A percentile compares a stretch with the other conserved stretches of the same genome.
These are phyloP conservation scores for Ptyas mucosa DNA, from an alignment of 2,113 vertebrate species.

Conservation along the genomic window DNA sequence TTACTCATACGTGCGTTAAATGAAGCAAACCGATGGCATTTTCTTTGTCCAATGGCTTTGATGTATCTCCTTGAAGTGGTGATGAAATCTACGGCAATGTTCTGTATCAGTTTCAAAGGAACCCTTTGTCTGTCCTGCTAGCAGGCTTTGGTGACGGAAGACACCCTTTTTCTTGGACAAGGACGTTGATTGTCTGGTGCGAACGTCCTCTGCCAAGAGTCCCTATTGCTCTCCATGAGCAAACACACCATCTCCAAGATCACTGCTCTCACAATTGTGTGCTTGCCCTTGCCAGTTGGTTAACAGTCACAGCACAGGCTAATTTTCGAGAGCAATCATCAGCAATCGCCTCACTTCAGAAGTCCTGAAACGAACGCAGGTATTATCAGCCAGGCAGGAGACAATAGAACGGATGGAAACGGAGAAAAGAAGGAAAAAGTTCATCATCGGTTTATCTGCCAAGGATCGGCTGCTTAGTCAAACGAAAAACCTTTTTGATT, in stretches of 20 bases:
- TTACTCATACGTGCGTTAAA: neutral
- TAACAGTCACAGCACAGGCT: neutral
- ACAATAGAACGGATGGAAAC: neutral
- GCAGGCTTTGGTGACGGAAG: neutral
- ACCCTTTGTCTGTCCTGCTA: neutral
- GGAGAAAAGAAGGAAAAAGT: neutral
- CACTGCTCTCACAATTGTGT: neutral
- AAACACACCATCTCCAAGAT: slow-evolving; percentile 1
- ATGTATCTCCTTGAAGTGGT: neutral
- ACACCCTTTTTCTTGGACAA: neutral
- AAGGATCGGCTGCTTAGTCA: neutral
- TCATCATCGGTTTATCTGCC: neutral
- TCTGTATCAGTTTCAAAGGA: neutral
- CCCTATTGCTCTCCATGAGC: neutral
- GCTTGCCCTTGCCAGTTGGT: slow-evolving; percentile 7
- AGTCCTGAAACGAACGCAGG: neutral
- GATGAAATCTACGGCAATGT: neutral
- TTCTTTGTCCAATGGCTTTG: neutral
- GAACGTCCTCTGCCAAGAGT: neutral
- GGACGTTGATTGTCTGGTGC: neutral
- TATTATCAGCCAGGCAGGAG: neutral
- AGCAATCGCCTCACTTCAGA: neutral
- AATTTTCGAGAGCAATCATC: neutral
- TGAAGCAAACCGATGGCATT: neutral
- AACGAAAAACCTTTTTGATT: neutral